Conservation (phyloP, 2,113 vertebrate genomes). For the Callipepla californica region DNA sequence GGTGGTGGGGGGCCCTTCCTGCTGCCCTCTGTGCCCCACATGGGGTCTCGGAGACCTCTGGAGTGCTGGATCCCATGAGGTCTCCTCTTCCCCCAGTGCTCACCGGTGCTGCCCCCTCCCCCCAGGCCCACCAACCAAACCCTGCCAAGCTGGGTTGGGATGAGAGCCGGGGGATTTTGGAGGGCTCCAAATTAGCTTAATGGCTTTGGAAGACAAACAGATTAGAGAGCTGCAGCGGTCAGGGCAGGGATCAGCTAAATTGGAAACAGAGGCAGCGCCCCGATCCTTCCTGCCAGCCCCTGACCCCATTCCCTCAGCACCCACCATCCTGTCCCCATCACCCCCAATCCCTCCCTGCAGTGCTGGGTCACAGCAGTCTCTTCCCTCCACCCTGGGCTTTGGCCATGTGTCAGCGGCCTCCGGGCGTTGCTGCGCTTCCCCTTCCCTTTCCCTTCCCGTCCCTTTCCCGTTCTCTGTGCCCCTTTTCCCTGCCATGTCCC, state of each 20-base stretch:
- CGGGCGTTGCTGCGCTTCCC: neutral
- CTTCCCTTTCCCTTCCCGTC: neutral
- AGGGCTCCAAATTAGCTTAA: constrained; percentile 33
- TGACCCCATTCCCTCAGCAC: neutral
- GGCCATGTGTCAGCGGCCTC: neutral
- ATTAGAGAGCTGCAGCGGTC: constrained; percentile 34
- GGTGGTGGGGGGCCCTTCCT: neutral
- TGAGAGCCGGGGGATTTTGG: neutral
- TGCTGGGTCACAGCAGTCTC: neutral
- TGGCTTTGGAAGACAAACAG: constrained; percentile 71
- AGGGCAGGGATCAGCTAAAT: constrained; percentile 26
- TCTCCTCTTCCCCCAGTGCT: neutral
- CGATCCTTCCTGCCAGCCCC: rapidly evolving
- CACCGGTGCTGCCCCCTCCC: neutral
- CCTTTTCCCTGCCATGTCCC: neutral
- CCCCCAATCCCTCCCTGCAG: neutral
- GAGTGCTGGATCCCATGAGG: neutral
- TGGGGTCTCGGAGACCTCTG: neutral
- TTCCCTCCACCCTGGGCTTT: neutral
- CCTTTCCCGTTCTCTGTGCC: neutral
- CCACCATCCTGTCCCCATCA: neutral
- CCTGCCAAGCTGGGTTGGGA: neutral
- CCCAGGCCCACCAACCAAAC: neutral
- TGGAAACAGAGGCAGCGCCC: constrained; percentile 17
- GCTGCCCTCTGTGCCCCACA: neutral